Evolutionary conservation across 1,140 invertebrate genomes (phyloP), one percentile per base, ranked within the genome.

Genomic region (Luehdorfia chinensis): DNA sequence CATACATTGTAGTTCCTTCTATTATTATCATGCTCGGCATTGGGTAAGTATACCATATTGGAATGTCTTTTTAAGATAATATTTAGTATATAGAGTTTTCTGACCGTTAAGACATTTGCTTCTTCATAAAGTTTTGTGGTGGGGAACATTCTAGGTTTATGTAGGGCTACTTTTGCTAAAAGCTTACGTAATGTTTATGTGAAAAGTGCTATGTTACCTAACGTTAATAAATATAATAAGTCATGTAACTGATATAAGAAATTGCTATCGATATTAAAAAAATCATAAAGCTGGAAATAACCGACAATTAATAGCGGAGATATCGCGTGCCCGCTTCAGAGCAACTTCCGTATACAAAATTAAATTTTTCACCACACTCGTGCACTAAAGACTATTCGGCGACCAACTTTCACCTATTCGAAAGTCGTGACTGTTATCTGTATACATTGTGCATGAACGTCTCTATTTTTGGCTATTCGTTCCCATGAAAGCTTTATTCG

Each of bases 351-450:
- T 52, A 28, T 63, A 60, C 66, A 59, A 66, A 70, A 61, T 70
- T 64, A 53, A 52, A 66, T 55, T 52, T 61, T 64, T 62, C 37
- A 37, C 43, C 55, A 54, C 54, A 52, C 49, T 44, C 59, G 44
- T 14, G 41, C 27, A 36, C n/a, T 28, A 13, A 23, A 33, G 25
- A 23, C 33, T 49, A 33, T 33, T 33, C 31, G 14, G 31, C 11
- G 34, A 44, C 18, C 50, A 45, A 72, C 68, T 72, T 72, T 72
- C 68, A 61, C 68, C 46, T 50, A 64, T 70, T 63, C 59, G 62
- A 70, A 70, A 70, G 66, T 66, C 44, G 51, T 13, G 18, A 15
- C 27, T 30, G 15, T 21, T 37, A 37, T 37, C 18, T 37, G 34
- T 37, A 37, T 16, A 36, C 4, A 21, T 28, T 28, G 37, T 50